These are phyloP conservation scores for Gulo gulo DNA, from an alignment of 2,113 vertebrate species.

Conservation along the genomic window DNA sequence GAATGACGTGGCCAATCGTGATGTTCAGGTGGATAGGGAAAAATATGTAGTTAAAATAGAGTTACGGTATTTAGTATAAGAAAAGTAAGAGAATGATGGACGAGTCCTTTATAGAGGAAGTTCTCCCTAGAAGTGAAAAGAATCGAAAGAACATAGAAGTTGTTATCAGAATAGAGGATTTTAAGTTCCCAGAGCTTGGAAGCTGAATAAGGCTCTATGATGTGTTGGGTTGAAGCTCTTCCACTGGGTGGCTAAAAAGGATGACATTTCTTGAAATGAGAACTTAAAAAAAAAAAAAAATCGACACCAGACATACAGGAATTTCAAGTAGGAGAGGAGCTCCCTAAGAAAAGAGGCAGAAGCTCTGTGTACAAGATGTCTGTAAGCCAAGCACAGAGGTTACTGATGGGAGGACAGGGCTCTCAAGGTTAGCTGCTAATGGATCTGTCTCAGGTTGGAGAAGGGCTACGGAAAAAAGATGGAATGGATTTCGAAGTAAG, in stretches of 20 bases:
- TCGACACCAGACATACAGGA: neutral
- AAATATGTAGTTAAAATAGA: neutral
- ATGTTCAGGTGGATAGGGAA: neutral
- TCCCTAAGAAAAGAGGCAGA: neutral
- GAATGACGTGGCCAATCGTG: neutral
- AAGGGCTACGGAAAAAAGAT: neutral
- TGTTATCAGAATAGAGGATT: neutral
- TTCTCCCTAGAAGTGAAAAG: neutral
- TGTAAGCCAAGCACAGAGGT: neutral
- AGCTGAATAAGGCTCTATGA: neutral
- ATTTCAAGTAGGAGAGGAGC: neutral
- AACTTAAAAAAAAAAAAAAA: neutral
- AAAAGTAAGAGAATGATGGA: neutral
- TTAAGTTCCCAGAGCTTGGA: neutral
- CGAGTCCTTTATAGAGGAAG: neutral
- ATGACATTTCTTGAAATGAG: neutral
- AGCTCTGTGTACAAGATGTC: neutral
- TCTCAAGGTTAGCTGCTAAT: fast-evolving
- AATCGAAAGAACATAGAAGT: neutral
- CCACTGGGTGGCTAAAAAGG: neutral
- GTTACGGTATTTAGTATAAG: neutral
- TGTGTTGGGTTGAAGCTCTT: neutral
- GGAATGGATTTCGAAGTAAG: neutral
- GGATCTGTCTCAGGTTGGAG: neutral
- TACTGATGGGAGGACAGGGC: neutral